A percentile compares a stretch with the other conserved stretches of the same genome.
phyloP scores from a whole-genome alignment of 2,888 invertebrate genomes.

The Drosophila pegasa region DNA sequence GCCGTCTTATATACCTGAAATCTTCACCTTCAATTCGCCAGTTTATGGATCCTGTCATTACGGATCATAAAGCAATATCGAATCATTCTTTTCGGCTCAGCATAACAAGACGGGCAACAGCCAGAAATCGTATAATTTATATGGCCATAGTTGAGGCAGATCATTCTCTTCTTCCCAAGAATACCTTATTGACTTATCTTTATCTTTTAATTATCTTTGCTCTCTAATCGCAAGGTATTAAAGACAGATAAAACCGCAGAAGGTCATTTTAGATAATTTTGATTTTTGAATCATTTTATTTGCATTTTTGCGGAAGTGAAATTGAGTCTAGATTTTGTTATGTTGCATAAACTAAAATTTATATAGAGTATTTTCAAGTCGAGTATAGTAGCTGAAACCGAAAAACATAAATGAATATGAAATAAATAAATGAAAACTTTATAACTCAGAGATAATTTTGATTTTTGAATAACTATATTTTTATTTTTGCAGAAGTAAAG shows the following conservation, averaged over 20 bases:
- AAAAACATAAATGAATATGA: too few species aligned
- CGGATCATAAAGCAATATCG: slow-evolving; percentile 47
- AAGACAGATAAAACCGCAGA: slow-evolving; percentile 3
- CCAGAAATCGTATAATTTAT: slow-evolving; percentile 20
- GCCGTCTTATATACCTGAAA: slow-evolving; percentile 34
- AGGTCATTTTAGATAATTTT: slow-evolving; percentile 7
- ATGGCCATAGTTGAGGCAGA: slow-evolving; percentile 2
- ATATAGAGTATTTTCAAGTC: too few species aligned
- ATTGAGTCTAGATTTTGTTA: not conserved
- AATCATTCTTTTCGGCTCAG: slow-evolving; percentile 12
- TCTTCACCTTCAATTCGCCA: not conserved
- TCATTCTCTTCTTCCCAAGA: slow-evolving; percentile 2
- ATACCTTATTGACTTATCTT: slow-evolving; percentile 12
- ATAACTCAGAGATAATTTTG: slow-evolving; percentile 4
- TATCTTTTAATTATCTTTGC: slow-evolving; percentile 33
- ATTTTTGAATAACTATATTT: not conserved
- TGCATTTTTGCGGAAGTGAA: not conserved
- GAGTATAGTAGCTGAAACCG: too few species aligned
- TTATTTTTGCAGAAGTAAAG: too few species aligned
- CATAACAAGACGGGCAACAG: slow-evolving; percentile 20
- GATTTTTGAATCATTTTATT: not conserved
- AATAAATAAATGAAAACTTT: too few species aligned
- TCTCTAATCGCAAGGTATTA: not conserved
- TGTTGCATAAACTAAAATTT: too few species aligned
- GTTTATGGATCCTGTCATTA: slow-evolving; percentile 32